Base-by-base conservation (phyloP, 2,113 vertebrate genomes). In the Cheilinus undulatus region DNA sequence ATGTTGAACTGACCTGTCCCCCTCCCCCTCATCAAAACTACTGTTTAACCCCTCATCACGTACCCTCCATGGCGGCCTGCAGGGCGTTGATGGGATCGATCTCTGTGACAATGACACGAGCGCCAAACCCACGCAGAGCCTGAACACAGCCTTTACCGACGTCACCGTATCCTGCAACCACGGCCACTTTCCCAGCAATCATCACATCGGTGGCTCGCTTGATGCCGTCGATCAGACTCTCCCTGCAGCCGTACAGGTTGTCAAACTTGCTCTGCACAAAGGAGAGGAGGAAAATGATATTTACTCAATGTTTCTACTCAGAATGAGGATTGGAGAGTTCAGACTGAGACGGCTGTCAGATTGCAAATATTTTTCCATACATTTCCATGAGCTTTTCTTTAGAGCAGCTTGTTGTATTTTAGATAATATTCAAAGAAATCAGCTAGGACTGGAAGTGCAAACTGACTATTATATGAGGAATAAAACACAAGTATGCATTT, bases 91-190 rank as follows among this genome's bases (percentile, higher is more conserved):
- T 99, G 74, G 98, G 98, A 71, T 99, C 97, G 0, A 99, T 95
- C 81, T 99, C 97, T 0, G 97, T 99, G 91, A 99, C 92, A 77
- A 99, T 97, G 92, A 99, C 97, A 0, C 97, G 94, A 24, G 97
- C 97, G 0, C 98, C 97, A 0, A 99, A 99, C 14, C 94, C 93
- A 6, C 95, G 89, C 66, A 99, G 92, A 7, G 97, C 97, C 93
- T 99, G 98, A 24, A 97, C 97, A 0, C 97, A 99, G 60, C 98
- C 98, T 76, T 99, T 99, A 34, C 98, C 97, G 22, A 99, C 97
- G 0, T 99, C 98, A 0, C 97, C 98, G 0, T 99, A 99, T 0
- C 98, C 98, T 0, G 97, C 98, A 46, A 99, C 97, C 2, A 99
- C 95, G 0, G 97, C 98, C 2, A 99, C 97, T 62, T 99, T 99